Percentiles rank a stretch among this genome's conserved stretches.
Conservation (phyloP, 2,797 vertebrate species). For the Anabas testudineus region DNA sequence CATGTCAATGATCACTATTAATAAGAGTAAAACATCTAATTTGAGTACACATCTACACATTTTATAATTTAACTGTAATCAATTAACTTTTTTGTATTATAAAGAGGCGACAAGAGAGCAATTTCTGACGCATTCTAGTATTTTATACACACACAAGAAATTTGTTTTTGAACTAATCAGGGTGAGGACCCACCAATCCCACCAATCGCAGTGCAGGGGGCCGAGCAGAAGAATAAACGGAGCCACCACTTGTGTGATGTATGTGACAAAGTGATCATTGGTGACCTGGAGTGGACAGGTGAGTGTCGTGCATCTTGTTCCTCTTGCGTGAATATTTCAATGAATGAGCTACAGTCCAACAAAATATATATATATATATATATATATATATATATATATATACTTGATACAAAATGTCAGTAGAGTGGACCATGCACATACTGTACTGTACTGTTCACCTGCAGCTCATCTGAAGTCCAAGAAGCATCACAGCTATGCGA, state of each 20-base stretch:
- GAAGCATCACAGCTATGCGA: constrained; percentile 89
- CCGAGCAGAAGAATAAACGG: constrained; percentile 84
- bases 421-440: no score
- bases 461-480: constrained; percentile 94
- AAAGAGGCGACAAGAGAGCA: background rate
- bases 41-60: no score
- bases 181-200: constrained; percentile 77
- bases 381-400: no score
- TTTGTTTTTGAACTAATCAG: constrained; percentile 76
- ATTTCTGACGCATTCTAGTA: background rate
- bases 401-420: no score
- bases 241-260: constrained; percentile 86
- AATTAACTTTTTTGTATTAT: no score
- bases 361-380: no score
- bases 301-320: constrained; percentile 43
- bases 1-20: background rate
- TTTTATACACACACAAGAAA: background rate
- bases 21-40: background rate
- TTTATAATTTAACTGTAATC: no score
- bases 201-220: constrained; percentile 82
- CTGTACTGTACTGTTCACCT: constrained; percentile 20
- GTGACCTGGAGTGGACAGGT: constrained; percentile 96
- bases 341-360: no score
- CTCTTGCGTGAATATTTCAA: no score
- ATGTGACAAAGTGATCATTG: constrained; percentile 92